Base-by-base conservation (phyloP, 2,888 invertebrate genomes). In the Pinctada fucata region DNA sequence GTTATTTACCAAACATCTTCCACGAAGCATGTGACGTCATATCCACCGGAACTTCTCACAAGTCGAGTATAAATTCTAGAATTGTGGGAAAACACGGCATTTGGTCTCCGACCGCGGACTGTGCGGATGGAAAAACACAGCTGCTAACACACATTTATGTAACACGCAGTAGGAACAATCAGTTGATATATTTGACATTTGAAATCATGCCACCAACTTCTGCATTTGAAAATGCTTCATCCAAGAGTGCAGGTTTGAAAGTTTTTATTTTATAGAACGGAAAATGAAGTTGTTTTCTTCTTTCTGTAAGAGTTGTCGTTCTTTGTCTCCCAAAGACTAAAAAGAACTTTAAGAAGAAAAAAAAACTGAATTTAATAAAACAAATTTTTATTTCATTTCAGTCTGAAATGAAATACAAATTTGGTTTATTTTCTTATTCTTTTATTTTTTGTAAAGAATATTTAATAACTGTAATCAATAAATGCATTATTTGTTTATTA, bases 1-100 rank as follows among this genome's bases (percentile, higher is more conserved):
- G 31, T 31, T 31, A 31, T 31, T 31, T 31, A 13, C 52, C 65
- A 50, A 74, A 16, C 45, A 68, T 65, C 73, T 80, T 82, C 84
- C 84, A 84, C 84, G 84, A 84, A 79, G 78, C 84, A 82, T 64
- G 65, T 64, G 65, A 80, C 81, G 84, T 84, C 80, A 84, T 67
- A 72, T 84, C 84, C 84, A 77, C 65, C 69, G 10, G 52, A 66
- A 2, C 65, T 8, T 65, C 81, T 77, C 79, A 79, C 73, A 70
- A 66, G 70, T 72, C 71, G 58, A 52, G 66, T 50, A 10, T n/a
- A 13, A 64, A 8, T n/a, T 6, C 13, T 10, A 45, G 80, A 8
- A 78, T 79, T 79, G 16, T 79, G 79, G 79, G 79, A 48, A 75
- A 65, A 8, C 47, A 66, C 47, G 67, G 71, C 80, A 80, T 82